Evolutionary conservation across 2,113 vertebrate genomes (phyloP), one percentile per base, ranked within the genome.

Genomic region (Ahaetulla prasina): DNA sequence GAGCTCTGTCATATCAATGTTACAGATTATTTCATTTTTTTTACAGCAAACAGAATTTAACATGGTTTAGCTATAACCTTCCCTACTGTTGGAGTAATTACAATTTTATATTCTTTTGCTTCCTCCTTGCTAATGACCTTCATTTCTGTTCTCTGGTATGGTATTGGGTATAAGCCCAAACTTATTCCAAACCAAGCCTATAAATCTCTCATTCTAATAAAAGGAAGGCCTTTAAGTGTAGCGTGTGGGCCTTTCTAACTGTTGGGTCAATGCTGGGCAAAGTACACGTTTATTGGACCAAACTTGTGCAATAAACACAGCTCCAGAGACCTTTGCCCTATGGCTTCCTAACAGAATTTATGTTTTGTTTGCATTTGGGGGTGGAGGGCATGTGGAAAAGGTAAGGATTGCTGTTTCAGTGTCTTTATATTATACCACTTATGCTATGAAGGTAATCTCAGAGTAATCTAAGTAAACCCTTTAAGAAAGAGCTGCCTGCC

Each of bases 281-380:
- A 97, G 96, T 96, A 95, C 97, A 95, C 91, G 94, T 97, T 97
- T 97, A 97, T 94, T 95, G 94, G 95, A 92, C 94, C 89, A 95
- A 92, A 94, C 93, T 95, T 94, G 94, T 95, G 96, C 94, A 94
- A 96, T 95, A 97, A 97, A 97, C 96, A 96, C 94, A 86, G 80
- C 80, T 90, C 45, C 88, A 63, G 80, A 86, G 92, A 97, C 97
- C 97, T 97, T 97, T 97, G 97, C 96, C 96, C 97, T 96, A 52
- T 89, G 93, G 88, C 94, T 96, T 95, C 96, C 95, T 94, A 95
- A 95, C 95, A 94, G 92, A 3, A 0, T 94, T 96, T 96, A 95
- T 95, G 93, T 90, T 95, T 96, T 95, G 0, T 97, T 97, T 97
- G 96, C 92, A 93, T 95, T 96, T 95, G 95, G 95, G 95, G 97